Evolutionary conservation across 2,797 vertebrate genomes (phyloP).

Genomic region (Hydrolagus colliei): DNA sequence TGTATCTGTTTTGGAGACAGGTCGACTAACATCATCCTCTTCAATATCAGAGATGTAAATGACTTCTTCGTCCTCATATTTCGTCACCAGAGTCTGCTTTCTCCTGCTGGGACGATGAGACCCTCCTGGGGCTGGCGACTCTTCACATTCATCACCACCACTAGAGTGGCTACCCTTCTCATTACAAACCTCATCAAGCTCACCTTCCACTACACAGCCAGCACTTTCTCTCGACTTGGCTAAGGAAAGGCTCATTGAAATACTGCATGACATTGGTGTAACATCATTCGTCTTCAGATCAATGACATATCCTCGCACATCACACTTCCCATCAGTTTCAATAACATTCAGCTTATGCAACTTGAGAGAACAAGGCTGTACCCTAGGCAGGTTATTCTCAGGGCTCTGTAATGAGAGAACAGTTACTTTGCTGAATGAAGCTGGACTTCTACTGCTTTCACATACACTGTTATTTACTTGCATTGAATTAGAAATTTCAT

Average conservation of each 20-base stretch:
- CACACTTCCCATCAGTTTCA: constrained; percentile 19
- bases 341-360: constrained; percentile 30
- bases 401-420: neutral
- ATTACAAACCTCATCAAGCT: neutral
- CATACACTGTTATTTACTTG: neutral
- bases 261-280: constrained; percentile 27
- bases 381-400: constrained; percentile 10
- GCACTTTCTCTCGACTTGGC: neutral
- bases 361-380: constrained; percentile 24
- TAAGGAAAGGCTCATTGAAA: constrained; percentile 28
- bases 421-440: neutral
- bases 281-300: constrained; percentile 26
- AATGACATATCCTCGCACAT: constrained; percentile 18
- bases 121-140: neutral
- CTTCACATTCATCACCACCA: neutral
- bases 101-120: neutral
- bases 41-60: constrained; percentile 14
- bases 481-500: neutral
- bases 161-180: neutral
- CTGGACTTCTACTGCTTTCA: neutral
- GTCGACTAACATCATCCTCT: neutral
- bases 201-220: neutral
- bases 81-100: neutral
- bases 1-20: neutral
- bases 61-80: neutral